These are phyloP conservation scores for Drosophila eohydei DNA, from an alignment of 2,888 invertebrate species.

Conservation along the genomic window DNA sequence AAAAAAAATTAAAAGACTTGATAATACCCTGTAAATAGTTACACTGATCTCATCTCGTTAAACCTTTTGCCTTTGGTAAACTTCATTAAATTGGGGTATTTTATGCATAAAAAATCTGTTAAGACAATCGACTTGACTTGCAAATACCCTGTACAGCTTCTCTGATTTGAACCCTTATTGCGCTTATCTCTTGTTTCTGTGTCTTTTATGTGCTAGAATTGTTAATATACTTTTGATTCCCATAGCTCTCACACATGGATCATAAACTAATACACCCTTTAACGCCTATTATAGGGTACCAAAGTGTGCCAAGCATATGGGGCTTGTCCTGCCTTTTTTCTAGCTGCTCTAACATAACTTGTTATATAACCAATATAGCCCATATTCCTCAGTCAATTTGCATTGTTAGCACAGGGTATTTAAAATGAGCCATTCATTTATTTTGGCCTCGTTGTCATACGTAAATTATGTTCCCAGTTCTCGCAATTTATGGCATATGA, in stretches of 20 bases:
- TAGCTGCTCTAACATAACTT: neutral
- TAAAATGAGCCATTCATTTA: slow-evolving; percentile 70
- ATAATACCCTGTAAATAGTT: neutral
- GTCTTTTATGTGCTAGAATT: too few species aligned
- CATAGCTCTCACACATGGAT: too few species aligned
- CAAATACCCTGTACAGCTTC: too few species aligned
- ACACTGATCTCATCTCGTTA: neutral
- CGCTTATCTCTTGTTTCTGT: too few species aligned
- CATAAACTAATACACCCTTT: too few species aligned
- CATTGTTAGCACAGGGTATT: slow-evolving; percentile 2
- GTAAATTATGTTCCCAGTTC: slow-evolving; percentile 64
- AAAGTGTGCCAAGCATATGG: neutral
- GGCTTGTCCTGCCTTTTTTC: neutral
- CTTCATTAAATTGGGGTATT: too few species aligned
- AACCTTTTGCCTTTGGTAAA: too few species aligned
- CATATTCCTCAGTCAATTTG: neutral
- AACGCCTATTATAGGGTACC: neutral
- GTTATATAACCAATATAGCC: neutral
- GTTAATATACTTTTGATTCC: too few species aligned
- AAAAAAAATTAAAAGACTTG: neutral
- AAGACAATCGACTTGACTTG: too few species aligned
- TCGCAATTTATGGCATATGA: slow-evolving; percentile 71
- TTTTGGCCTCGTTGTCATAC: slow-evolving; percentile 71
- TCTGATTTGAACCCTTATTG: too few species aligned
- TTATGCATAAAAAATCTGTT: too few species aligned